Base-by-base conservation (phyloP, 2,888 invertebrate species). In the Sympetrum striolatum region DNA sequence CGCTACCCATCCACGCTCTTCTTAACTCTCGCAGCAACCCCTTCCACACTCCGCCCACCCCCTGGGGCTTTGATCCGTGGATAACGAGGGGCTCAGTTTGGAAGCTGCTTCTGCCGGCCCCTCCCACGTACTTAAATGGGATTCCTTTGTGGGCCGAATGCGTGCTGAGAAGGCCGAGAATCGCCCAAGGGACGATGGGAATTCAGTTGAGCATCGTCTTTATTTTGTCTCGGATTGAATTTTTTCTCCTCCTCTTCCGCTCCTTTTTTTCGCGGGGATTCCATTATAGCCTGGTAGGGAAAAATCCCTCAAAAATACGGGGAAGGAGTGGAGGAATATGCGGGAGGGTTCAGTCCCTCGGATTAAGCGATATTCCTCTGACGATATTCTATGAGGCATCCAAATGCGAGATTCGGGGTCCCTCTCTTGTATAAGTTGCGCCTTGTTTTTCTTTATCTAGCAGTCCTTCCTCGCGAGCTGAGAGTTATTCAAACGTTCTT, bases 61-160 rank as follows among this genome's bases (percentile, higher is more conserved):
- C 37, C 37, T 31, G 64, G 86, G 86, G 86, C 86, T 86, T 86
- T 86, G 86, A 86, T 86, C 86, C 86, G 86, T 60, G 86, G 86
- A 86, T 86, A 86, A 86, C 86, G 86, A 86, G 86, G 86, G 58
- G 37, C 86, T 86, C 86, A 58, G 86, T 86, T 86, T 86, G 86
- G 86, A 60, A 86, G 86, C 86, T n/a, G 60, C 86, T 64, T 60
- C 86, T 64, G 60, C 86, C 53, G 82, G 58, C 82, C 82, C 37
- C 60, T 35, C 86, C 58, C 86, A 86, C 86, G 86, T 37, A 86
- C 86, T 86, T 86, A 86, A 86, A 86, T 86, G 86, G 64, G 86
- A 86, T 86, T 60, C 86, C 86, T 86, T 86, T 86, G 86, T 86
- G 86, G 53, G 86, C 25, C 86, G 86, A 60, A 37, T 86, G 86